A percentile compares a stretch with the other conserved stretches of the same genome.
Evolutionary conservation across 1,140 invertebrate genomes (phyloP).

Genomic region (Pseudomyrmex dendroicus): DNA sequence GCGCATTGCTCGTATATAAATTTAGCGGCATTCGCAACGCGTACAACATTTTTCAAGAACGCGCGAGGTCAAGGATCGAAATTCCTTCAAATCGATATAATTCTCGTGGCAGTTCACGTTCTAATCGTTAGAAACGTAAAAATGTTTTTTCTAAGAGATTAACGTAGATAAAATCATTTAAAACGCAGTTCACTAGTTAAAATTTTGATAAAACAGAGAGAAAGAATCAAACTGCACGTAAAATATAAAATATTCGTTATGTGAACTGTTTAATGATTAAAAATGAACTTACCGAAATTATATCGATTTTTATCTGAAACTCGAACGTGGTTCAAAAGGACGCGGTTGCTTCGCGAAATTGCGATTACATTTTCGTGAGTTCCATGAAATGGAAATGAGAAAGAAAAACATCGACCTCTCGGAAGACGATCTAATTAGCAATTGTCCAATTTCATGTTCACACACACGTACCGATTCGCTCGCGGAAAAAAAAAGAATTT

Average conservation of each 20-base stretch:
- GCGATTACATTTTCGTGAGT: conserved; percentile 12
- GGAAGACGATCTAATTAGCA: conserved; percentile 20
- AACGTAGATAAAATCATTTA: not conserved
- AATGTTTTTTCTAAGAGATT: not conserved
- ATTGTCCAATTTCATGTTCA: conserved; percentile 50
- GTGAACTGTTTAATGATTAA: not conserved
- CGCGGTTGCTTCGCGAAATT: conserved; percentile 30
- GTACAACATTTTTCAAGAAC: not conserved
- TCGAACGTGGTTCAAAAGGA: conserved; percentile 31
- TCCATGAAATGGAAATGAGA: conserved; percentile 18
- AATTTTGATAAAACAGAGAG: not conserved
- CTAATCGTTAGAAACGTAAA: not conserved
- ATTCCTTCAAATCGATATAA: conserved; percentile 17
- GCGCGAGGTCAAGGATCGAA: not conserved
- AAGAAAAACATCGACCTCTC: not conserved
- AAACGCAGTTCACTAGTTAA: not conserved
- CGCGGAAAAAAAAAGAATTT: conserved; percentile 32
- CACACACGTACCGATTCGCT: conserved; percentile 6
- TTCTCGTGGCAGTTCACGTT: not conserved
- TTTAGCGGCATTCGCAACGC: no score
- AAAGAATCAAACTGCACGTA: not conserved
- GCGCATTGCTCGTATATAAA: no score
- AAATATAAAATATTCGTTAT: not conserved
- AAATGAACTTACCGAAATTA: conserved; percentile 34
- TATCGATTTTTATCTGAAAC: conserved; percentile 34